phyloP scores from a whole-genome alignment of 2,888 invertebrate genomes.

The Linyphia triangularis region DNA sequence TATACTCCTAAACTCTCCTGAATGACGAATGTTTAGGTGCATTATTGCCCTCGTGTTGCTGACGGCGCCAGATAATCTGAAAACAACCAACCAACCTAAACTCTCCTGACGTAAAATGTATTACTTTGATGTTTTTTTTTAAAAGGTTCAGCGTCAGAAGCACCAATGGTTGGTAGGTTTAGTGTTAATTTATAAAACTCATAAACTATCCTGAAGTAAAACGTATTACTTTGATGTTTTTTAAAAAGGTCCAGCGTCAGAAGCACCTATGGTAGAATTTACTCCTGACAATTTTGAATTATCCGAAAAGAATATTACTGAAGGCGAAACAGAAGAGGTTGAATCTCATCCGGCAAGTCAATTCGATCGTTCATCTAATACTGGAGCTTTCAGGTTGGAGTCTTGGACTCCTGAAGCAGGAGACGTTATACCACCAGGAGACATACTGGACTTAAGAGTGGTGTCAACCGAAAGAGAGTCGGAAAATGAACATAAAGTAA shows the following conservation, averaged over 20 bases:
- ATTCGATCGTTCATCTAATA: slow-evolving; percentile 76
- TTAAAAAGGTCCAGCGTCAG: background rate
- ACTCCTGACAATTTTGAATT: slow-evolving; percentile 52
- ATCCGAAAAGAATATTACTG: slow-evolving; percentile 34
- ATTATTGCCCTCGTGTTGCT: too few relatives aligned
- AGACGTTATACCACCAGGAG: slow-evolving; percentile 77
- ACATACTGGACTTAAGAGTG: slow-evolving; percentile 77
- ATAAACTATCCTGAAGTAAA: too few relatives aligned
- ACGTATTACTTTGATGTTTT: too few relatives aligned
- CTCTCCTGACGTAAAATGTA: too few relatives aligned
- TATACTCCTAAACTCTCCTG: too few relatives aligned
- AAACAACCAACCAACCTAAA: too few relatives aligned
- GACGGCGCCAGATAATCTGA: too few relatives aligned
- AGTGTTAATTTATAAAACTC: too few relatives aligned
- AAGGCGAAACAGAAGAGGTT: slow-evolving; percentile 5
- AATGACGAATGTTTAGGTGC: too few relatives aligned
- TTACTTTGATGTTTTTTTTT: too few relatives aligned
- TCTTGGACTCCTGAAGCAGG: slow-evolving; percentile 45
- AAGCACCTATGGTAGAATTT: slow-evolving; percentile 37
- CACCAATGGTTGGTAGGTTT: too few relatives aligned
- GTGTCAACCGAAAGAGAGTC: slow-evolving; percentile 26
- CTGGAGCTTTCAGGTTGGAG: slow-evolving; percentile 76
- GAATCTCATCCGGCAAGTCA: slow-evolving; percentile 57
- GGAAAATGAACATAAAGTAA: slow-evolving; percentile 59
- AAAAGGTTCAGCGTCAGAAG: too few relatives aligned